Conservation (phyloP, 1,140 invertebrate species). For the Thaumatotibia leucotreta region DNA sequence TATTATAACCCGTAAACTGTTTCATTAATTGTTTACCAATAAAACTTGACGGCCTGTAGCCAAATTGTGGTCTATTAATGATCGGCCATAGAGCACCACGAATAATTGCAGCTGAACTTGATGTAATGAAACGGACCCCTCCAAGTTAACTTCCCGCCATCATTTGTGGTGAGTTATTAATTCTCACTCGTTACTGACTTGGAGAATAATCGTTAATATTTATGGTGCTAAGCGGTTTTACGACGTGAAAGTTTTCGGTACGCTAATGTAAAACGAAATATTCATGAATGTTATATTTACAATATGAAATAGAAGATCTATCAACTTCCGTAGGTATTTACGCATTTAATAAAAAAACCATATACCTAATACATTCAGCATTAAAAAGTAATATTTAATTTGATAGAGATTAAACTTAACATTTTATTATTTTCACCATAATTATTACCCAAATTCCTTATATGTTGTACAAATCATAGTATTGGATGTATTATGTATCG, state of each 20-base stretch:
- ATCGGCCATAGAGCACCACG: background rate
- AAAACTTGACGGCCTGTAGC: background rate
- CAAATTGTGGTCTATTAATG: background rate
- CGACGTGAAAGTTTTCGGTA: background rate
- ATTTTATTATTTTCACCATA: no score
- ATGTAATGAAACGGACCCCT: conserved; percentile 6
- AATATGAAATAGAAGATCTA: no score
- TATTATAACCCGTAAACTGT: background rate
- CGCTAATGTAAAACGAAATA: no score
- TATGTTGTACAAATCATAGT: no score
- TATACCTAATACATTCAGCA: no score
- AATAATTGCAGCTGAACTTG: conserved; percentile 7
- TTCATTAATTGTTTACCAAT: background rate
- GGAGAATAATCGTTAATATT: conserved; percentile 4
- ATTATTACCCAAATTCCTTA: no score
- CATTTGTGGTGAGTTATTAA: conserved; percentile 11
- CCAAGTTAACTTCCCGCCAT: background rate
- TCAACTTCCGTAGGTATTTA: no score
- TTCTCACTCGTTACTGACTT: conserved; percentile 5
- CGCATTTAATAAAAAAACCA: no score
- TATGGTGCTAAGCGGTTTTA: conserved; percentile 1
- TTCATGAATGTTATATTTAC: no score
- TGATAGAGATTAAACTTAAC: no score
- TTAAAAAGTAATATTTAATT: no score
- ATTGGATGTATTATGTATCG: no score